Percentiles rank a stretch among this genome's conserved stretches.
These are phyloP conservation scores for Dromius quadrimaculatus DNA, from an alignment of 2,888 invertebrate species.

Conservation along the genomic window DNA sequence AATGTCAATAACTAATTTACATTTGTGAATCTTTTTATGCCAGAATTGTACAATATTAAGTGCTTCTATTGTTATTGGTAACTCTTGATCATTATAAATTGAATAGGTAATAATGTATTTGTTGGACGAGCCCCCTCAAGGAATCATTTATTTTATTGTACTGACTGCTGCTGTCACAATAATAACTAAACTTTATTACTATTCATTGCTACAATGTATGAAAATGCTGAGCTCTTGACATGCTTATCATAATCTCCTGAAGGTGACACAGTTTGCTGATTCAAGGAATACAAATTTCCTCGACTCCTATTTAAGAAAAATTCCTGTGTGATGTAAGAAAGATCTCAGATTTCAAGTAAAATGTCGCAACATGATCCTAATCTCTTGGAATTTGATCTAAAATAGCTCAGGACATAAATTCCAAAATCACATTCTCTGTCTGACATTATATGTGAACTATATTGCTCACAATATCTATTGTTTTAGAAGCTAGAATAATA, in stretches of 20 bases:
- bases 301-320: no score
- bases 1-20: no score
- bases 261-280: no score
- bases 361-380: slow-evolving; percentile 6
- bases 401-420: slow-evolving; percentile 17
- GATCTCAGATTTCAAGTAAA: neutral
- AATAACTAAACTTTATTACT: no score
- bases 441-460: slow-evolving; percentile 35
- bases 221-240: no score
- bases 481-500: slow-evolving; percentile 13
- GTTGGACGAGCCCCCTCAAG: slow-evolving; percentile 24
- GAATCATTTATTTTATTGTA: slow-evolving; percentile 24
- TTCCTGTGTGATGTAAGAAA: neutral
- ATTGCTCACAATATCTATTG: slow-evolving; percentile 39
- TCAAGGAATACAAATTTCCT: no score
- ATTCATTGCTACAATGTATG: no score
- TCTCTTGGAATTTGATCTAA: slow-evolving; percentile 16
- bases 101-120: slow-evolving; percentile 34
- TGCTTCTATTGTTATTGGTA: slow-evolving; percentile 27
- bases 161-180: no score
- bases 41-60: no score
- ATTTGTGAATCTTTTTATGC: no score
- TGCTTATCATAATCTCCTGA: no score
- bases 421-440: slow-evolving; percentile 30
- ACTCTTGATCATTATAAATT: slow-evolving; percentile 35